phyloP scores from a whole-genome alignment of 1,140 invertebrate species.

The Drosophila azteca region DNA sequence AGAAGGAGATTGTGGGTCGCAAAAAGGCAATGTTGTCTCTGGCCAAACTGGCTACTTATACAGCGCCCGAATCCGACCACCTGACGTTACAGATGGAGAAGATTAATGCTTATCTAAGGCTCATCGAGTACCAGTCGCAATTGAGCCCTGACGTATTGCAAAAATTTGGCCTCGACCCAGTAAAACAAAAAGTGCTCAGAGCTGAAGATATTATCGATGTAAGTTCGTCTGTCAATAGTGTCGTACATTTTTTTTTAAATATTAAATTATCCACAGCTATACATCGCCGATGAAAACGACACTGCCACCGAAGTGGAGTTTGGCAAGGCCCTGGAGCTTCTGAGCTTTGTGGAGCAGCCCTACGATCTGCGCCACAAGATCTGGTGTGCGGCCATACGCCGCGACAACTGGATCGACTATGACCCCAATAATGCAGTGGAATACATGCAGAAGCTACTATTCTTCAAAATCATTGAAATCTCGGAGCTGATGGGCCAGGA shows the following conservation, averaged over 20 bases:
- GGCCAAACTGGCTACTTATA: constrained; percentile 87
- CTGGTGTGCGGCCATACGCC: constrained; percentile 91
- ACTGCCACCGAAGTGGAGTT: constrained; percentile 89
- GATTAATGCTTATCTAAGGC: constrained; percentile 86
- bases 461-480: constrained; percentile 91
- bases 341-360: constrained; percentile 87
- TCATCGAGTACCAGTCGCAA: constrained; percentile 90
- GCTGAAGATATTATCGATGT: constrained; percentile 90
- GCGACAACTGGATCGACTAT: constrained; percentile 87
- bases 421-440: constrained; percentile 86
- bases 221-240: constrained; percentile 74
- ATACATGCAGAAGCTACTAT: constrained; percentile 88
- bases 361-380: constrained; percentile 87
- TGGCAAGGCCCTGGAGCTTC: constrained; percentile 90
- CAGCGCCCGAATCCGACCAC: constrained; percentile 84
- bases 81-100: constrained; percentile 83
- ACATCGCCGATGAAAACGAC: constrained; percentile 88
- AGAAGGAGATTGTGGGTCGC: constrained; percentile 88
- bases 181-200: constrained; percentile 88
- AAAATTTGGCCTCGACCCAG: constrained; percentile 88
- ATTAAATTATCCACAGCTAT: constrained; percentile 85
- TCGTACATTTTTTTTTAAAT: neutral
- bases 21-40: constrained; percentile 91
- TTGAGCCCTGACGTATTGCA: constrained; percentile 87
- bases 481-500: constrained; percentile 88